Percentiles rank a stretch among this genome's conserved stretches.
Conservation (phyloP, 2,797 vertebrate species). For the Morelia viridis region DNA sequence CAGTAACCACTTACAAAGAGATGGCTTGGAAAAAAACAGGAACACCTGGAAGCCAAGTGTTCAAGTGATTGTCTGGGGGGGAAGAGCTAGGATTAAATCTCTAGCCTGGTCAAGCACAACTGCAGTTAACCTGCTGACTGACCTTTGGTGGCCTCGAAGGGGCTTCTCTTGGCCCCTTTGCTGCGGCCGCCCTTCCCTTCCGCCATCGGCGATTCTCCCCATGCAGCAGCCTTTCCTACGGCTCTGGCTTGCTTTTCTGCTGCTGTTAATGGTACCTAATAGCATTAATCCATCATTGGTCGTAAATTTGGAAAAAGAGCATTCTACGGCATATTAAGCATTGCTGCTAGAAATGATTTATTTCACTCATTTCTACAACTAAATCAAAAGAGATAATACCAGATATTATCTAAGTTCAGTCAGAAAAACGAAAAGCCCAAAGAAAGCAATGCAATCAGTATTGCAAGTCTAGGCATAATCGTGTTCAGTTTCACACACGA, state of each 20-base stretch:
- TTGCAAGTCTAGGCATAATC: conserved; percentile 29
- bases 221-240: background rate
- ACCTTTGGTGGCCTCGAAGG: background rate
- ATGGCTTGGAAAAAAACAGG: background rate
- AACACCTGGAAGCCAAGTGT: background rate
- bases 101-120: background rate
- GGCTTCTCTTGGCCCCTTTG: background rate
- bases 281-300: conserved; percentile 54
- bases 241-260: conserved; percentile 28
- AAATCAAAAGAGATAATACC: conserved; percentile 61
- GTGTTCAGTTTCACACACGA: background rate
- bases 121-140: background rate
- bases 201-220: background rate
- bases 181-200: background rate
- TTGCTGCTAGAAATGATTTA: conserved; percentile 61
- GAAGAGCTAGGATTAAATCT: background rate
- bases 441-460: conserved; percentile 46
- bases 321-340: conserved; percentile 57
- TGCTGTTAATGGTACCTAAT: conserved; percentile 59
- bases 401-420: conserved; percentile 64
- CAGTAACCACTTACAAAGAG: background rate
- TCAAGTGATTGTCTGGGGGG: background rate
- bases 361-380: conserved; percentile 65
- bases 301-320: conserved; percentile 57
- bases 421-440: conserved; percentile 51